Base-by-base conservation (phyloP, 1,140 invertebrate genomes). In the Bombus difficillimus region DNA sequence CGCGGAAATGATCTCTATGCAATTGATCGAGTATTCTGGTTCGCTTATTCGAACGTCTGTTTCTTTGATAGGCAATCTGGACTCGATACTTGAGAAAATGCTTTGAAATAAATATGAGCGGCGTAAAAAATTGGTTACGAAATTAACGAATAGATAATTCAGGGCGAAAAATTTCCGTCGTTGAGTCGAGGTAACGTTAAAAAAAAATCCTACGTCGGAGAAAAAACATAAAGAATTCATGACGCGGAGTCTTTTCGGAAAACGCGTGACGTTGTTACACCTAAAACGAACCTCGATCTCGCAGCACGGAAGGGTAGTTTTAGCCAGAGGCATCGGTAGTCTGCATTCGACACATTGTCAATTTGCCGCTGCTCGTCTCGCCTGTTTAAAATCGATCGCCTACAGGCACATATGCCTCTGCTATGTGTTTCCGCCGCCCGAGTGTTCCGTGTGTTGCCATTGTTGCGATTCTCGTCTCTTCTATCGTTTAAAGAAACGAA, bases 281-380 rank as follows among this genome's bases (percentile, higher is more conserved):
- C 57, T 72, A 81, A 64, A 79, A 75, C 77, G 83, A 76, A 90
- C 89, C 78, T 83, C 76, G 86, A 76, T 80, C 81, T 77, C 59
- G 89, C 68, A 66, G 68, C 81, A 43, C 69, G 81, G 88, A 81
- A 91, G 91, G 92, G 92, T 94, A 91, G 93, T 92, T 93, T 93
- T 92, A 88, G 91, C 92, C 90, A 89, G 91, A 92, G 93, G 92
- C 93, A 92, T 92, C 87, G 90, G 91, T 90, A 88, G 92, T 85
- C 94, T 95, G 94, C 92, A 93, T 94, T 94, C 93, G 94, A 95
- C 94, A 93, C 88, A 92, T 91, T 95, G 94, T 95, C 93, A 95
- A 94, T 94, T 94, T 93, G 92, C 75, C 82, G 85, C 88, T 90
- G 90, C 88, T 92, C 91, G 91, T 92, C 92, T 91, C 89, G 89